Evolutionary conservation across 92 coral and sea anemone genomes (phyloP), one percentile per base, ranked within the genome.

Genomic region (Palythoa heliodiscus): DNA sequence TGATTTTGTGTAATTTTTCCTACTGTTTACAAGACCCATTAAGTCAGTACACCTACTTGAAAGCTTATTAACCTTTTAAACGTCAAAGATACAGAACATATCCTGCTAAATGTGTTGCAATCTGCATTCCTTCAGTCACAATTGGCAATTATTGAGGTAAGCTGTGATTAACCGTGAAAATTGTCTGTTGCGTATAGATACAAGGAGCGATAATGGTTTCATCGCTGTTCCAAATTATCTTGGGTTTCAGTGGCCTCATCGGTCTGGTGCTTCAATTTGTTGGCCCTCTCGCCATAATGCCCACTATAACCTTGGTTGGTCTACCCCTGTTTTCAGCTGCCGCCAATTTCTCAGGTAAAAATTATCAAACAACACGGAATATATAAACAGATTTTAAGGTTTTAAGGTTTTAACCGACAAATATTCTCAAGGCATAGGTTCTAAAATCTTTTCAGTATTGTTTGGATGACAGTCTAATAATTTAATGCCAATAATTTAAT

Each of bases 141-240:
- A 15, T 58, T 58, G 24, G 25, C 8, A 17, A 29, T 69, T 69
- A 22, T 37, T 37, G 14, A 25, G 1, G 9, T 10, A 6, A 37
- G 10, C 7, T 69, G 73, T 69, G 1, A 10, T 68, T 24, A n/a
- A 10, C 73, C 15, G 24, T 47, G 35, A 73, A 73, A 14, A 29
- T 24, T 14, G 16, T 76, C 11, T 54, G 29, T 57, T 10, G 20
- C 48, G 8, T 16, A 80, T 16, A 80, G 84, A 80, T 80, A 66
- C 84, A 80, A 20, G 84, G 84, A 48, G 84, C 84, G 2, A 80
- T 80, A 6, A 80, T 80, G 84, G 60, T 80, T 10, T 66, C 84
- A 15, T 80, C 84, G 37, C 74, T 80, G 43, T 80, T 80, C 43
- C 84, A 80, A 80, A 64, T 80, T 50, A 19, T 40, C 14, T 38